Percentiles rank a stretch among this genome's conserved stretches.
Evolutionary conservation across 2,797 vertebrate genomes (phyloP).

Genomic region (Crocodylus rhombifer): DNA sequence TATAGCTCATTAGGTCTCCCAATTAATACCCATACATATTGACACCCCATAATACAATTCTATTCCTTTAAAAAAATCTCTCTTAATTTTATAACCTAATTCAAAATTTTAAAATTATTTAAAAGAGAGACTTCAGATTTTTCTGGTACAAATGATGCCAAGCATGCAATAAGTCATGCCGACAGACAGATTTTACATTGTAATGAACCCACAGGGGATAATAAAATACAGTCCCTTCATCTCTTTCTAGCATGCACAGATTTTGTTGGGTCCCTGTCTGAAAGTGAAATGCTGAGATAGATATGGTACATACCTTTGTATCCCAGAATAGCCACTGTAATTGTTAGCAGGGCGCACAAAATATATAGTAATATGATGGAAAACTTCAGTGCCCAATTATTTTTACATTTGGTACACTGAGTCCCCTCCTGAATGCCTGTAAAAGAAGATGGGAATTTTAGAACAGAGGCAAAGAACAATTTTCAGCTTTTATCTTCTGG

Average conservation of each 20-base stretch:
- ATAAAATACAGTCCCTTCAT: not conserved
- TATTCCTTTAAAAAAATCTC: not conserved
- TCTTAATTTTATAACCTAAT: not conserved
- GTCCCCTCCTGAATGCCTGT: conserved; percentile 97
- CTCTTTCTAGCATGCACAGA: not conserved
- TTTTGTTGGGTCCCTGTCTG: not conserved
- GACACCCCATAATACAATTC: not conserved
- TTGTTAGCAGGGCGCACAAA: conserved; percentile 92
- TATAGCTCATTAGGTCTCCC: not conserved
- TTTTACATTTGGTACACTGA: conserved; percentile 97
- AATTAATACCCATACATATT: not conserved
- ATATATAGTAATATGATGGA: conserved; percentile 94
- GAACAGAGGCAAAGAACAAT: conserved; percentile 7
- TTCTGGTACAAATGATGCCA: not conserved
- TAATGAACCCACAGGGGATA: not conserved
- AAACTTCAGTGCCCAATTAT: conserved; percentile 95
- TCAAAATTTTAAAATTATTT: not conserved
- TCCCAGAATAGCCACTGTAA: conserved; percentile 94
- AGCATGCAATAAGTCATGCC: not conserved
- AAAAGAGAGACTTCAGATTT: not conserved
- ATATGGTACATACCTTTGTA: conserved; percentile 91
- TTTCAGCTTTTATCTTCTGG: not conserved
- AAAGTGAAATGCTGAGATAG: not conserved
- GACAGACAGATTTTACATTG: not conserved
- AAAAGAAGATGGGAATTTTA: conserved; percentile 75